A percentile compares a stretch with the other conserved stretches of the same genome.
Evolutionary conservation across 2,797 vertebrate species (phyloP).

Genomic region (Dallia pectoralis): DNA sequence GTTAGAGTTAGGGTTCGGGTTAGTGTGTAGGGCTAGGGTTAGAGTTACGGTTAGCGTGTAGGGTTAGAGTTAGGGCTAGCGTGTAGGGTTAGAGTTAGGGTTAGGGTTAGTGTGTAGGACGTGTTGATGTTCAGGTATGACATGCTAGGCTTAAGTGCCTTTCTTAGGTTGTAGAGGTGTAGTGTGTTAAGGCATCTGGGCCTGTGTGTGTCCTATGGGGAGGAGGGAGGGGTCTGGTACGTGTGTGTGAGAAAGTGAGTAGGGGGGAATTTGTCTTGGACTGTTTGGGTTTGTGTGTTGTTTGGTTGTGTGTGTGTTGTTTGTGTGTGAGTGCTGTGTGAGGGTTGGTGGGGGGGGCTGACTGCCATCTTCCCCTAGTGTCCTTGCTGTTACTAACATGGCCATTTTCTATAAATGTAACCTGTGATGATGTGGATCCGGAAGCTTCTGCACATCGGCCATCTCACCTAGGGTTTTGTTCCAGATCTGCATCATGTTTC

Average conservation of each 20-base stretch:
- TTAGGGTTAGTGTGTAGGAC: constrained; percentile 15
- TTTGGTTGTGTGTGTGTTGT: background rate
- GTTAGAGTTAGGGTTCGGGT: too few relatives aligned
- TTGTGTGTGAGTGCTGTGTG: background rate
- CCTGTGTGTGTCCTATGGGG: too few relatives aligned
- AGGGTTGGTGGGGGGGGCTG: background rate
- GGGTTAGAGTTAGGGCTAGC: too few relatives aligned
- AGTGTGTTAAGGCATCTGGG: background rate
- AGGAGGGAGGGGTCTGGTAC: background rate
- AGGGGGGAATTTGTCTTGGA: too few relatives aligned
- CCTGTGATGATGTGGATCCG: too few relatives aligned
- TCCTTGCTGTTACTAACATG: constrained; percentile 13
- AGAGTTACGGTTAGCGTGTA: too few relatives aligned
- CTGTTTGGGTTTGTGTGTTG: background rate
- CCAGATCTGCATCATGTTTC: too few relatives aligned
- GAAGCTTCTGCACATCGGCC: too few relatives aligned
- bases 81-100: too few relatives aligned
- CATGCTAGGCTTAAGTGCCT: constrained; percentile 20
- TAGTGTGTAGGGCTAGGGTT: too few relatives aligned
- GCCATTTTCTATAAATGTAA: background rate
- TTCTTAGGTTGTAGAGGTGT: constrained; percentile 17
- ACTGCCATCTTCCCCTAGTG: background rate
- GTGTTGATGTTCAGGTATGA: background rate
- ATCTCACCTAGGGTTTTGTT: too few relatives aligned
- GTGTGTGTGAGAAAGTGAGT: background rate